phyloP scores from a whole-genome alignment of 2,888 invertebrate genomes.

The Embidobia sp. region DNA sequence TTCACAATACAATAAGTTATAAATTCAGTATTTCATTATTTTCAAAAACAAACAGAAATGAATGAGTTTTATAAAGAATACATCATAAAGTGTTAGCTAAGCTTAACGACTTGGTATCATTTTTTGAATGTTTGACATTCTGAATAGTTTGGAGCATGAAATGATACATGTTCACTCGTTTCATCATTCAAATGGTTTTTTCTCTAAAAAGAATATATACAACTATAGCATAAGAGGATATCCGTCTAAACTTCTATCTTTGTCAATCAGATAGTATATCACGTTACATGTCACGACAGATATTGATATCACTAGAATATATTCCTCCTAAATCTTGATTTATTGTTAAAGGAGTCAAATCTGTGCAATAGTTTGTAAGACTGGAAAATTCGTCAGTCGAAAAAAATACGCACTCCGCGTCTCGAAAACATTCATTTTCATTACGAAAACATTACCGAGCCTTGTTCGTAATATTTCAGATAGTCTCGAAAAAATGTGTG shows the following conservation, averaged over 20 bases:
- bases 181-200: no score
- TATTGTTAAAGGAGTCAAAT: constrained; percentile 61
- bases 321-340: constrained; percentile 61
- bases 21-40: no score
- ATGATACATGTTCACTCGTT: no score
- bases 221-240: constrained; percentile 25
- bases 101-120: no score
- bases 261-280: constrained; percentile 65
- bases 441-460: constrained; percentile 46
- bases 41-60: no score
- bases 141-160: no score
- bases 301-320: constrained; percentile 60
- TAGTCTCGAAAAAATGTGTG: constrained; percentile 16
- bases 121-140: no score
- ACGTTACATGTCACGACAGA: constrained; percentile 52
- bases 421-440: constrained; percentile 54
- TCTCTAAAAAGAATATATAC: no score
- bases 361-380: constrained; percentile 61
- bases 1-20: no score
- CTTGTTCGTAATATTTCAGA: constrained; percentile 48
- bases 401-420: constrained; percentile 45
- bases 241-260: constrained; percentile 53
- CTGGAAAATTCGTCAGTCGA: constrained; percentile 58
- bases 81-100: no score
- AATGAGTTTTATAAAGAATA: no score